Conservation (phyloP, 2,797 vertebrate genomes). For the Cirrhinus molitorella region DNA sequence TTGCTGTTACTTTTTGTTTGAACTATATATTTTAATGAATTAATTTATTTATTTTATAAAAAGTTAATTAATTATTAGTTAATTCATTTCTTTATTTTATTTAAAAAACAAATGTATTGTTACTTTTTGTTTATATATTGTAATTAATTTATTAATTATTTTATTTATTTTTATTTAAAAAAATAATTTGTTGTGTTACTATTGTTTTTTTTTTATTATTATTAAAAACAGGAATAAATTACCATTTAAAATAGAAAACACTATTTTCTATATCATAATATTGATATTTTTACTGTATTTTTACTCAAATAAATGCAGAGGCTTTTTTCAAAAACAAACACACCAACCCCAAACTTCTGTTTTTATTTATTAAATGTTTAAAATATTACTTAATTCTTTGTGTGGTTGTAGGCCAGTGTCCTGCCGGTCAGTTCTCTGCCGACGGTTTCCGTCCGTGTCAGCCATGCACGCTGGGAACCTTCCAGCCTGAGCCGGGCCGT, state of each 20-base stretch:
- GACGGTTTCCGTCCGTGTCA: conserved; percentile 93
- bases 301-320: neutral
- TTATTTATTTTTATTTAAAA: too few relatives aligned
- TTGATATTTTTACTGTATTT: too few relatives aligned
- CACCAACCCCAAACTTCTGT: neutral
- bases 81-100: too few relatives aligned
- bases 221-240: neutral
- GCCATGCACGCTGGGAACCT: conserved; percentile 84
- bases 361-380: neutral
- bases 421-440: conserved; percentile 87
- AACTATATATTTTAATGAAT: too few relatives aligned
- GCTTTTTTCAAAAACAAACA: neutral
- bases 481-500: conserved; percentile 91
- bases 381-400: neutral
- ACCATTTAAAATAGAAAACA: neutral
- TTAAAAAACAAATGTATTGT: too few relatives aligned
- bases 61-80: too few relatives aligned
- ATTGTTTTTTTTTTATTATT: too few relatives aligned
- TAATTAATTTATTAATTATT: too few relatives aligned
- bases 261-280: neutral
- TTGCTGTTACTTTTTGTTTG: too few relatives aligned
- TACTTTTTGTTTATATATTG: too few relatives aligned
- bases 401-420: conserved; percentile 87
- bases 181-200: too few relatives aligned
- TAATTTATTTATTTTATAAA: too few relatives aligned